Evolutionary conservation across 2,888 invertebrate genomes (phyloP).

Genomic region (Athrips mouffetella): DNA sequence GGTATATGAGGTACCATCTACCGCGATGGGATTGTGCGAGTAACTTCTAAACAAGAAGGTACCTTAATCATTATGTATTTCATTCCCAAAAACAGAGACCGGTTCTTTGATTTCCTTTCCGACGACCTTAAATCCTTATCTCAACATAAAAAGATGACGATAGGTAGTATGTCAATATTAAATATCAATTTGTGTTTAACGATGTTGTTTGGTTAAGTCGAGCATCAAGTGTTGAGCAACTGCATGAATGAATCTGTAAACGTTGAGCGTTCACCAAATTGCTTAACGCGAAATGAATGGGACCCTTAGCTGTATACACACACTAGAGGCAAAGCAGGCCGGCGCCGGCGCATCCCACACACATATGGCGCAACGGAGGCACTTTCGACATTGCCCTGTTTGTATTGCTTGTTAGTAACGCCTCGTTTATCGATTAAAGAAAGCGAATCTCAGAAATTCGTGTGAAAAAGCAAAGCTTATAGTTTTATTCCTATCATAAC

Average conservation of each 20-base stretch:
- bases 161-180: slow-evolving; percentile 19
- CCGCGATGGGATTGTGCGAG: too few species aligned
- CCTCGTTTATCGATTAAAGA: slow-evolving; percentile 60
- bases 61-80: too few species aligned
- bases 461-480: neutral
- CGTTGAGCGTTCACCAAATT: slow-evolving; percentile 69
- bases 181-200: slow-evolving; percentile 15
- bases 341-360: slow-evolving; percentile 75
- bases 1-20: slow-evolving; percentile 25
- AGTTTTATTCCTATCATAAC: neutral
- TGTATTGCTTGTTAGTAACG: slow-evolving; percentile 63
- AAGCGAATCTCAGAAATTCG: slow-evolving; percentile 52
- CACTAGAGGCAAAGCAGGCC: slow-evolving; percentile 48
- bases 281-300: slow-evolving; percentile 75
- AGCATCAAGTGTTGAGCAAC: slow-evolving; percentile 54
- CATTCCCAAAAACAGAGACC: too few species aligned
- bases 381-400: slow-evolving; percentile 67
- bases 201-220: slow-evolving; percentile 41
- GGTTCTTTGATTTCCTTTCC: too few species aligned
- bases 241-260: slow-evolving; percentile 70
- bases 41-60: too few species aligned
- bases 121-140: too few species aligned
- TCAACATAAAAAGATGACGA: slow-evolving; percentile 10
- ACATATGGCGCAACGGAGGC: slow-evolving; percentile 72
- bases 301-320: slow-evolving; percentile 59